Conservation (phyloP, 2,113 vertebrate genomes). For the Xyrauchen texanus region DNA sequence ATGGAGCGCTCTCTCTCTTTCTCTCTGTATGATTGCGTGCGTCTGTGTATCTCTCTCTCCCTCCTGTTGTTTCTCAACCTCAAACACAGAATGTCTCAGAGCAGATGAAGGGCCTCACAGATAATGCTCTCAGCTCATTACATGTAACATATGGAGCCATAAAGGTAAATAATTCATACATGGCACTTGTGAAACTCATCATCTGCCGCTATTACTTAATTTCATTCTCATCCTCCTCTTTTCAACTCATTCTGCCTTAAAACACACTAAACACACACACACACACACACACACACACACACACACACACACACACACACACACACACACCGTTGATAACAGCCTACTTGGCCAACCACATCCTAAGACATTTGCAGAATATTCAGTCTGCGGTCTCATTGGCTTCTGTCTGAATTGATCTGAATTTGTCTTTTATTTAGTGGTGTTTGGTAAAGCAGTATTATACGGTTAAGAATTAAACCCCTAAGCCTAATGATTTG, state of each 20-base stretch:
- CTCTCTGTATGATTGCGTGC: too few relatives aligned
- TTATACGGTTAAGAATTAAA: too few relatives aligned
- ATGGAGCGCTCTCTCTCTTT: slow-evolving; percentile 42
- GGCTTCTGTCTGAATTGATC: slow-evolving; percentile 41
- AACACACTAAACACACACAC: slow-evolving; percentile 27
- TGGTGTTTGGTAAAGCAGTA: neutral
- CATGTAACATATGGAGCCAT: slow-evolving; percentile 18
- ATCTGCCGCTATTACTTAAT: slow-evolving; percentile 1
- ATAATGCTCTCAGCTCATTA: slow-evolving; percentile 22
- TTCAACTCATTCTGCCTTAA: neutral
- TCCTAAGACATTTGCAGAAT: slow-evolving; percentile 54
- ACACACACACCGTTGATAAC: slow-evolving; percentile 36
- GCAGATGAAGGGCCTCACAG: slow-evolving; percentile 15
- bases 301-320: slow-evolving; percentile 37
- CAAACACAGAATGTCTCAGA: slow-evolving; percentile 17
- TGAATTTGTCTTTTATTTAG: neutral
- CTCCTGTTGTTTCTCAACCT: slow-evolving; percentile 17
- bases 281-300: slow-evolving; percentile 33
- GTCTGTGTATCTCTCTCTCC: neutral
- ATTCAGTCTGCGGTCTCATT: slow-evolving; percentile 42
- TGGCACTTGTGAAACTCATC: slow-evolving; percentile 4
- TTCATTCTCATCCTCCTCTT: neutral
- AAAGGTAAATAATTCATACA: slow-evolving; percentile 42
- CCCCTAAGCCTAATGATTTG: too few relatives aligned
- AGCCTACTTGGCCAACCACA: slow-evolving; percentile 55